Base-by-base conservation (phyloP, 1,140 invertebrate species). In the Hesperophylax magnus region DNA sequence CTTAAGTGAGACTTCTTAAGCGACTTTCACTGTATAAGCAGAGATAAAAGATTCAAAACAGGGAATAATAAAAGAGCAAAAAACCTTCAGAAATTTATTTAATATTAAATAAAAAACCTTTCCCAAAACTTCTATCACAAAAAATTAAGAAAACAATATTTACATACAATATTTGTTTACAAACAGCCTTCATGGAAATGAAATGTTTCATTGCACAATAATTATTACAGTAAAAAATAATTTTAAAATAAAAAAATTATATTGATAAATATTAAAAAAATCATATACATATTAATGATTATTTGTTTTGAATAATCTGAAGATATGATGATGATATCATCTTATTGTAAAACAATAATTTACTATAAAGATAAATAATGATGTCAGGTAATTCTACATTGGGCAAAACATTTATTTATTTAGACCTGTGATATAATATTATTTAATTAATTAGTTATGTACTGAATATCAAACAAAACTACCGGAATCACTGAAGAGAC, bases 61-160 rank as follows among this genome's bases (percentile, higher is more conserved):
- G 8, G 34, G 34, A 34, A 14, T 47, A 61, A 61, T 61, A 24
- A 61, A 61, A 61, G 6, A 24, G 9, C 24, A 20, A 61, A 61
- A 61, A 22, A 61, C 58, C 58, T 61, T 61, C 20, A 61, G 58
- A 61, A 11, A 61, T 22, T 61, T 61, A 18, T 61, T 61, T 61
- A 61, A 14, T 61, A 61, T 47, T 47, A 47, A 47, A 61, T 61
- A 61, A 61, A 24, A 22, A 22, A 22, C 58, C 58, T 22, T 61
- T 18, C 58, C 58, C 58, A 61, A 61, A 61, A 61, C 24, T 61
- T 8, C 18, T 61, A 61, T 24, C 18, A 61, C 24, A 61, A 61
- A 61, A 47, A 11, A 58, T n/a, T 58, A 58, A 61, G 58, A 61
- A 24, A 61, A 61, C 18, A 61, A 61, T 61, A 61, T 61, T 14